These are phyloP conservation scores for Watsonalla cultraria DNA, from an alignment of 2,888 invertebrate species.

Conservation along the genomic window DNA sequence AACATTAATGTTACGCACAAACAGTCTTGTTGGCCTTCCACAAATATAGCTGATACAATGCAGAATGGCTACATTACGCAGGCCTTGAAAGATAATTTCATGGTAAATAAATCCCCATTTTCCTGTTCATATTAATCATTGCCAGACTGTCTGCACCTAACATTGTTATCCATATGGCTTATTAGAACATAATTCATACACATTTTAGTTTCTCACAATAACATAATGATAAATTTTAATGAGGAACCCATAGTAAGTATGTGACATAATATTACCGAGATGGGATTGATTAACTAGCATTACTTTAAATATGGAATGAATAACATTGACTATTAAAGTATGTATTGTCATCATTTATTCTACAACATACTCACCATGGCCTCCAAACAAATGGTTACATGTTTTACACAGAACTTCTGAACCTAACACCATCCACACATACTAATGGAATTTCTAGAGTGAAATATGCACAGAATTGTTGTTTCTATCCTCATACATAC, in stretches of 20 bases:
- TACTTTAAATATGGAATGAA: conserved; percentile 9
- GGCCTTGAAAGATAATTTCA: conserved; percentile 38
- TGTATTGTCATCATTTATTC: conserved; percentile 31
- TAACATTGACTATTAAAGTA: conserved; percentile 14
- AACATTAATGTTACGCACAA: conserved; percentile 57
- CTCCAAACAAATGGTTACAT: conserved; percentile 33
- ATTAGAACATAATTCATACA: conserved; percentile 41
- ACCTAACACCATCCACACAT: conserved; percentile 57
- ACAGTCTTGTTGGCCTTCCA: conserved; percentile 38
- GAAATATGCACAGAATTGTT: conserved; percentile 59
- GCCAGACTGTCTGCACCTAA: conserved; percentile 58
- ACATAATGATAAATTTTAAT: conserved; percentile 4
- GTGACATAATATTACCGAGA: not conserved
- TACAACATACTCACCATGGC: conserved; percentile 38
- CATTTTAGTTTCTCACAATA: conserved; percentile 30
- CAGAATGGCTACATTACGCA: conserved; percentile 15
- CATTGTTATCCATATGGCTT: conserved; percentile 36
- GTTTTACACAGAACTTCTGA: conserved; percentile 49
- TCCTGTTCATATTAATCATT: conserved; percentile 54
- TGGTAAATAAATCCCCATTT: conserved; percentile 39
- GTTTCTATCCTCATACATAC: conserved; percentile 45
- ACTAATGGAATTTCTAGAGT: conserved; percentile 60
- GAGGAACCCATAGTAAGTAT: conserved; percentile 1
- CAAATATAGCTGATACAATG: conserved; percentile 13
- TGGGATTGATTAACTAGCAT: not conserved